Base-by-base conservation (phyloP, 2,888 invertebrate genomes). In the Drosophila atripex region DNA sequence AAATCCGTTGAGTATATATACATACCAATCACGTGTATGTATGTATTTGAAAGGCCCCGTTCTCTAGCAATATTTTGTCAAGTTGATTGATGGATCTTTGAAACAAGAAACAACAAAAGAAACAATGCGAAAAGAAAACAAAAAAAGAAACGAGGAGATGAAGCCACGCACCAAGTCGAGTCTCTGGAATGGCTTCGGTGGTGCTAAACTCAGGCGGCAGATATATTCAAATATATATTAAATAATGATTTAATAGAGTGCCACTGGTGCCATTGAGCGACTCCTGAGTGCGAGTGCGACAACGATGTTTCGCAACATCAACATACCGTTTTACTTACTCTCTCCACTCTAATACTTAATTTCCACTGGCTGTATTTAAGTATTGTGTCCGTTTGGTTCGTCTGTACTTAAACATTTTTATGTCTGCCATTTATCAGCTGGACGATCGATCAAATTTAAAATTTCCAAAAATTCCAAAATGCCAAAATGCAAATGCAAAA, bases 351-450 rank as follows among this genome's bases (percentile, higher is more conserved):
- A 71, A 78, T 86, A 74, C 71, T 83, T 77, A 77, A 75, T 77
- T 83, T 86, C 73, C 73, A 63, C 80, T 75, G 71, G 65, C 66
- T 73, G 71, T 77, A 80, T 65, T 80, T 88, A 84, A 86, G 85
- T 83, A 85, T 84, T 82, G 82, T 80, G 88, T 89, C 88, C 86
- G 89, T 86, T 86, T 89, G 90, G 90, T 89, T 90, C 71, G 90
- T 89, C 89, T 89, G 89, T 90, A 86, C 86, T 88, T 89, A 89
- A 89, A 89, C 90, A 89, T 89, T 89, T 89, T 89, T 90, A 89
- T 90, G 88, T 89, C 89, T 90, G 88, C 89, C 89, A 89, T 80
- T 85, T 77, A 77, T 77, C 78, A 86, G 77, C 78, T 82, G 77
- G 88, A 76, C 68, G 50, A 74, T 64, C 71, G 71, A 71, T 76